Conservation (phyloP, 2,888 invertebrate genomes). For the Heliconius ethilla region DNA sequence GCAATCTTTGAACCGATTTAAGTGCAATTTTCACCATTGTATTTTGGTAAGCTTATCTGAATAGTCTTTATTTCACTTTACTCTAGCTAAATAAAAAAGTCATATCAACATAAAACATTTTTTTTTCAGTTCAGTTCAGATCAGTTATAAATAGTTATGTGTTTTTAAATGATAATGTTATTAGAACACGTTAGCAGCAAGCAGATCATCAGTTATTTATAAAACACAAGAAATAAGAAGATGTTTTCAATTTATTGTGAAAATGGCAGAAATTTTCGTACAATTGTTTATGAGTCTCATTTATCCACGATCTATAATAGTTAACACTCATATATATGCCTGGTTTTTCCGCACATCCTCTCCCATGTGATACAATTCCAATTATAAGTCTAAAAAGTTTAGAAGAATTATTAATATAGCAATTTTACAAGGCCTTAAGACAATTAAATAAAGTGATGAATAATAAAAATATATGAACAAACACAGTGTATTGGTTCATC, state of each 20-base stretch:
- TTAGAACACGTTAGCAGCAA: background rate
- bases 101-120: no score
- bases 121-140: no score
- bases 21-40: no score
- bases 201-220: background rate
- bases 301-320: constrained; percentile 51
- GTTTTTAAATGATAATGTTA: background rate
- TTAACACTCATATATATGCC: constrained; percentile 53
- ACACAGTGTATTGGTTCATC: background rate
- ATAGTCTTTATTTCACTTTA: no score
- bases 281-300: constrained; percentile 42
- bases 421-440: background rate
- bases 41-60: no score
- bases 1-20: no score
- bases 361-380: constrained; percentile 55
- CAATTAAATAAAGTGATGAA: background rate
- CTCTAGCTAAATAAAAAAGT: no score
- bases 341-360: constrained; percentile 49
- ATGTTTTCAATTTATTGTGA: constrained; percentile 37
- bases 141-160: no score
- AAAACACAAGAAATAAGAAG: background rate
- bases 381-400: constrained; percentile 50
- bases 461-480: no score
- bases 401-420: background rate
- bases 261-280: constrained; percentile 50